A percentile compares a stretch with the other conserved stretches of the same genome.
phyloP scores from a whole-genome alignment of 2,113 vertebrate genomes.

The Oryzias woworae region DNA sequence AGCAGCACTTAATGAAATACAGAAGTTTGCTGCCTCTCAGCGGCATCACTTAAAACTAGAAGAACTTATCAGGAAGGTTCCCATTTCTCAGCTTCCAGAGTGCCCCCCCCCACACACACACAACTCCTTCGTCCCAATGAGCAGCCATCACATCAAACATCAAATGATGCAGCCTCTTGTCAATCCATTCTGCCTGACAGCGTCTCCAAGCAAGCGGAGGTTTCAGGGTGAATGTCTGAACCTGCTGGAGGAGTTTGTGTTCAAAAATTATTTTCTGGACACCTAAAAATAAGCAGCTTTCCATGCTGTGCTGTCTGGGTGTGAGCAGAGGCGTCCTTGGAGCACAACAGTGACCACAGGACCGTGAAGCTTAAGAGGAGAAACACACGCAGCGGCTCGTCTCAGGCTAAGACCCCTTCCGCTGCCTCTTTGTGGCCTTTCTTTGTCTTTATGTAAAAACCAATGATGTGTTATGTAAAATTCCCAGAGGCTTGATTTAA shows the following conservation, averaged over 20 bases:
- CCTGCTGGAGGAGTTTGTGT: constrained; percentile 29
- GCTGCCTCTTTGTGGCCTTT: constrained; percentile 71
- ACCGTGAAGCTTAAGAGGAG: constrained; percentile 80
- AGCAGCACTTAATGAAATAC: constrained; percentile 60
- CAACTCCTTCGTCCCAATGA: constrained; percentile 63
- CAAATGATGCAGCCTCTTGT: constrained; percentile 22
- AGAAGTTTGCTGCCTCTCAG: constrained; percentile 60
- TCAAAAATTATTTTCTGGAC: constrained; percentile 55
- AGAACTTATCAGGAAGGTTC: constrained; percentile 57
- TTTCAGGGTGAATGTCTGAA: constrained; percentile 5
- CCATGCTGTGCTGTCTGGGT: constrained; percentile 67
- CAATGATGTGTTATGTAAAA: constrained; percentile 85
- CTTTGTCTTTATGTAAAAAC: constrained; percentile 86
- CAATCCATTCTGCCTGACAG: constrained; percentile 39
- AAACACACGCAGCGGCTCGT: constrained; percentile 72
- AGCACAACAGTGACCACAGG: constrained; percentile 78
- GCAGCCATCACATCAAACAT: constrained; percentile 58
- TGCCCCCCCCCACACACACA: constrained; percentile 43
- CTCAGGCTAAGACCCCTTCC: constrained; percentile 76
- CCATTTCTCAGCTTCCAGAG: constrained; percentile 60
- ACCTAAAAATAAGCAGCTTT: constrained; percentile 75
- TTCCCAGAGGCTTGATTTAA: constrained; percentile 79
- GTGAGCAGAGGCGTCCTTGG: constrained; percentile 73
- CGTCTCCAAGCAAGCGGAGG: constrained; percentile 18
- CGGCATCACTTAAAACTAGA: constrained; percentile 59